Base-by-base conservation (phyloP, 2,113 vertebrate species). In the Vireo altiloquus region DNA sequence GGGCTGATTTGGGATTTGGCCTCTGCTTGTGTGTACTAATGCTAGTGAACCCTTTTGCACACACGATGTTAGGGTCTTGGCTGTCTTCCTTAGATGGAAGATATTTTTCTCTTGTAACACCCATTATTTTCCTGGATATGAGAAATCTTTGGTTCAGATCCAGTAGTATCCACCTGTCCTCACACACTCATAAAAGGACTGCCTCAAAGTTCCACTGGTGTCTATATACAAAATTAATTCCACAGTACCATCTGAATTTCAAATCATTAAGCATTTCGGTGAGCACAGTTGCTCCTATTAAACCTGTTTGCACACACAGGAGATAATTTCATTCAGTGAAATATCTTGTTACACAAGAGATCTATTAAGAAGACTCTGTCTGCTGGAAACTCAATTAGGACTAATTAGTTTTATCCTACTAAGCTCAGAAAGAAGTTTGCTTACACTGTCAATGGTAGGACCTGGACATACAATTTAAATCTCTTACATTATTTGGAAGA, bases 381-480 rank as follows among this genome's bases (percentile, higher is more conserved):
- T 94, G 40, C 53, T 82, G 53, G 53, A 90, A 96, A 91, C 37
- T 85, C 82, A 80, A 3, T 95, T 89, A 91, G 9, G 31, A 68
- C 37, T 93, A 79, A 85, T 60, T 84, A 69, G 35, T 91, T 96
- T 96, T 90, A 94, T 76, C 47, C 30, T 75, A 65, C 40, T 92
- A 78, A 77, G 79, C 50, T 70, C 76, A 60, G 82, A 86, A 91
- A 83, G 53, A 37, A 70, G 18, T 89, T 92, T 77, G 50, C 22
- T 92, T 57, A 12, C 23, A 56, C 24, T 49, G 31, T 31, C 44
- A 72, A 1, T 75, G 10, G 20, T 33, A 59, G 52, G 30, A 59
- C 35, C 22, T 66, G 44, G 23, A 46, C 7, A 63, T 21, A 46
- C 11, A 4, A 65, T 74, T 87, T 89, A 83, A 74, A 57, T 61